Evolutionary conservation across 2,888 invertebrate genomes (phyloP), one percentile per base, ranked within the genome.

Genomic region (Dermolepida albohirtum): DNA sequence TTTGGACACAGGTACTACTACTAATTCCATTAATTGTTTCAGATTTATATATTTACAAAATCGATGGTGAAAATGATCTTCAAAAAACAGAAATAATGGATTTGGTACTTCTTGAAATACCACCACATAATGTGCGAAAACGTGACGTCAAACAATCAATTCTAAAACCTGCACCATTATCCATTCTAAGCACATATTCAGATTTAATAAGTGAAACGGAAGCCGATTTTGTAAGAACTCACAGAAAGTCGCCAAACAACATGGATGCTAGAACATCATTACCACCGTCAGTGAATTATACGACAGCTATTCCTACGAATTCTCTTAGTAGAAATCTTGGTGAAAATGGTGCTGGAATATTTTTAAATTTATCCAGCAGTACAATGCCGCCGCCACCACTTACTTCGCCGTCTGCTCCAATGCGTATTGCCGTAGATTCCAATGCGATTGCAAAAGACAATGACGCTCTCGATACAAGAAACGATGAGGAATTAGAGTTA

Each of bases 291-390:
- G 5, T 34, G 14, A 62, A 62, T 17, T 62, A 62, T 12, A 62
- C 59, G 2, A 62, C 34, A 12, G 34, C 47, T n/a, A 62, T 62
- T 34, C 59, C 59, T 12, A 59, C 44, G n/a, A 59, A 59, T 34
- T 59, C 44, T 47, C 47, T 47, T 14, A 16, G 64, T 8, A 78
- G 76, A 62, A 79, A 78, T 69, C 77, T 87, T 49, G 87, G 87
- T 2, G 82, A 79, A 44, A 86, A 87, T 74, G 87, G 87, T 1
- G 79, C 85, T 2, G 87, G 86, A 8, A 84, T 83, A 44, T 62
- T 41, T 34, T 34, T 29, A 16, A 62, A 62, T 49, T 34, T 47
- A 14, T 47, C 59, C 1, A 54, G 16, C 16, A 44, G 29, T 27
- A 47, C 59, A 2, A n/a, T 39, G 11, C 2, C 14, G n/a, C 49